Base-by-base conservation (phyloP, 2,797 vertebrate species). In the Cirrhinus mrigala region DNA sequence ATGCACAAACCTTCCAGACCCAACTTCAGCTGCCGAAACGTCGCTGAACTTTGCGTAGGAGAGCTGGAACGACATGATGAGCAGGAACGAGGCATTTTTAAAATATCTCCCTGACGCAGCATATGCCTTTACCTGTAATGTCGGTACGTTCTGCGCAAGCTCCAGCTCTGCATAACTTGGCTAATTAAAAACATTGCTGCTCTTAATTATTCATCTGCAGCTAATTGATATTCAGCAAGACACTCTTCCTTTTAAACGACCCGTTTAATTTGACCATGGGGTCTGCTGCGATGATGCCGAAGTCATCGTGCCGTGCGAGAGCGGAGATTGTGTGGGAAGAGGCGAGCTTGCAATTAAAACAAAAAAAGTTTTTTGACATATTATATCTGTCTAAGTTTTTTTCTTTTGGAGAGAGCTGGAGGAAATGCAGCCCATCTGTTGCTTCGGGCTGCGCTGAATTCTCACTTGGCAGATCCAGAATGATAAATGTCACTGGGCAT, bases 191-290 rank as follows among this genome's bases (percentile, higher is more conserved):
- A 93, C 94, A 94, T 90, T 91, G 90, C 93, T 92, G 88, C 90
- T 94, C 92, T 96, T 97, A 96, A 96, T 97, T 97, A 96, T 96
- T 96, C 96, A 95, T 91, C 94, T 92, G 90, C 3, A 48, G 91
- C 93, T 96, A 96, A 95, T 97, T 98, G 95, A 92, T 96, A 96
- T 96, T 96, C 96, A 91, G 93, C 88, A 86, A 94, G 92, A 91
- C 90, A 85, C 93, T 95, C 89, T 90, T 92, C 90, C 90, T 93
- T 94, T 89, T 62, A 89, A 92, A 92, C 91, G 93, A 93, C 92
- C 93, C 93, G 88, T 95, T 95, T 93, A 94, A 89, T 94, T 93
- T 93, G 94, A 93, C 92, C 89, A 89, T 91, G 87, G 85, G 85
- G 78, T 87, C 92, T 93, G 91, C 91, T 91, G 89, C 91, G 91